Percentiles rank a stretch among this genome's conserved stretches.
Conservation (phyloP, 1,140 invertebrate species). For the Zaprionus davidi region DNA sequence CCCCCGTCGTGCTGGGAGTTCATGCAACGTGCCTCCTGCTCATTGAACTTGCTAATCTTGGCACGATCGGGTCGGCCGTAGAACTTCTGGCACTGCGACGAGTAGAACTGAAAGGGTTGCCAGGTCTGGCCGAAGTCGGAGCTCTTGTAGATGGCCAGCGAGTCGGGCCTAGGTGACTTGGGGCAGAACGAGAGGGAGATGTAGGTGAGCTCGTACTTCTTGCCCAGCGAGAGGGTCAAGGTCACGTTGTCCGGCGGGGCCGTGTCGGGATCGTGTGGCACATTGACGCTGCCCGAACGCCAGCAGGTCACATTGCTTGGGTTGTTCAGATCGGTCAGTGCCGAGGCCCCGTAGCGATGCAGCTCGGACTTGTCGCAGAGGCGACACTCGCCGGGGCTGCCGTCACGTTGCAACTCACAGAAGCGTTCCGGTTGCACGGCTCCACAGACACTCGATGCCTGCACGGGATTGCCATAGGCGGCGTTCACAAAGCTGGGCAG, state of each 20-base stretch:
- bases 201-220: conserved; percentile 99
- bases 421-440: conserved; percentile 88
- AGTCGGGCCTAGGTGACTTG: conserved; percentile 94
- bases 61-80: conserved; percentile 93
- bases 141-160: conserved; percentile 98
- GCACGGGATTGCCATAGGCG: conserved; percentile 95
- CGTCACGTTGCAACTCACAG: conserved; percentile 88
- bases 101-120: conserved; percentile 98
- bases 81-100: conserved; percentile 94
- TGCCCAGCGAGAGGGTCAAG: conserved; percentile 95
- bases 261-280: conserved; percentile 87
- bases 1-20: conserved; percentile 89
- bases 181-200: conserved; percentile 98
- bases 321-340: conserved; percentile 98
- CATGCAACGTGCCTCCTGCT: conserved; percentile 96
- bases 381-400: conserved; percentile 89
- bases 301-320: conserved; percentile 98
- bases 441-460: conserved; percentile 97
- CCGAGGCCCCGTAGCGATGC: conserved; percentile 85
- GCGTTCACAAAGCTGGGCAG: conserved; percentile 99
- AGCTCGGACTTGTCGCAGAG: conserved; percentile 93
- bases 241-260: conserved; percentile 96
- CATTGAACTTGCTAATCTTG: conserved; percentile 96
- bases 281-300: conserved; percentile 94
- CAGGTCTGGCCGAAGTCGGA: conserved; percentile 97